phyloP scores from a whole-genome alignment of 2,113 vertebrate genomes.

The Eulemur macaco region DNA sequence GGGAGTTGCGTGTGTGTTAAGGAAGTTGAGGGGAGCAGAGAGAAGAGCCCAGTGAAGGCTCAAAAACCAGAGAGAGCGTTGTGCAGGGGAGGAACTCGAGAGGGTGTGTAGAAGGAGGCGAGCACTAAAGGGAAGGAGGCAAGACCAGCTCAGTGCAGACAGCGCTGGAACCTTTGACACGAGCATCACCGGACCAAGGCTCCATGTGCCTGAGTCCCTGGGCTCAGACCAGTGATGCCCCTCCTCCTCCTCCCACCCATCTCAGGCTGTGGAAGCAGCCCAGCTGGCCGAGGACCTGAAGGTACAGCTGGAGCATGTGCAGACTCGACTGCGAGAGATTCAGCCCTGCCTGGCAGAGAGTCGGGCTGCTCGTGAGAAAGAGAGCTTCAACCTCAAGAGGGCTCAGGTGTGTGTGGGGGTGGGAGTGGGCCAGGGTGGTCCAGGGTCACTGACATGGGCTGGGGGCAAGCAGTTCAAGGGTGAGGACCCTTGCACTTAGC shows the following conservation, averaged over 20 bases:
- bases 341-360: constrained; percentile 94
- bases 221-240: not conserved
- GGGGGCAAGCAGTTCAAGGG: not conserved
- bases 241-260: not conserved
- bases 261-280: constrained; percentile 94
- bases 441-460: not conserved
- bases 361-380: constrained; percentile 92
- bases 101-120: not conserved
- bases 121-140: not conserved
- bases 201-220: not conserved
- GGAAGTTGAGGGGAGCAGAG: not conserved
- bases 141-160: not conserved
- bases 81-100: not conserved
- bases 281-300: constrained; percentile 95
- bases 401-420: constrained; percentile 87
- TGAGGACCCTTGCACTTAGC: not conserved
- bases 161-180: not conserved
- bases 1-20: not conserved
- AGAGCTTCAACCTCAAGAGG: constrained; percentile 93
- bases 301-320: constrained; percentile 94
- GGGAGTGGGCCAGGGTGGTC: not conserved
- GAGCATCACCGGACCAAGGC: not conserved
- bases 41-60: not conserved
- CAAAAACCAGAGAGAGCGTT: not conserved
- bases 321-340: constrained; percentile 93